Evolutionary conservation across 2,113 vertebrate genomes (phyloP), one percentile per base, ranked within the genome.

Genomic region (Protobothrops mucrosquamatus): DNA sequence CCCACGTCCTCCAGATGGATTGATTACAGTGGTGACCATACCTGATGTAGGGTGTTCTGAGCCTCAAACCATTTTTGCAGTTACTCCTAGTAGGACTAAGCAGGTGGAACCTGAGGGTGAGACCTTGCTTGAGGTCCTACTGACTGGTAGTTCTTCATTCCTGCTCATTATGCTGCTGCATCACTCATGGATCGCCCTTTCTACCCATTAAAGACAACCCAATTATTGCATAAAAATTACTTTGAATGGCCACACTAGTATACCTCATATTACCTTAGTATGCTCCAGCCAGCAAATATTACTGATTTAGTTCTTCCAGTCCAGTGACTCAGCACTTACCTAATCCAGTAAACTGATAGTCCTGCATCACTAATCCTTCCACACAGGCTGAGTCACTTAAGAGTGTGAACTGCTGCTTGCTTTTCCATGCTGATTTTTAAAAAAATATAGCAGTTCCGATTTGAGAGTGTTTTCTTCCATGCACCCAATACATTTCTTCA

Each of bases 261-360:
- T 39, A 43, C 6, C 6, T 20, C 4, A 61, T 22, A 81, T 12
- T 52, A 88, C 2, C 11, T 43, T 43, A 55, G 4, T 46, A 20
- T 59, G 15, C 39, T 85, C 69, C 90, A 34, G 0, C 48, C 92
- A n/a, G 23, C 46, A 89, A 81, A 1, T 89, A n/a, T 29, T 74
- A 57, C 8, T 54, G 20, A 43, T 4, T 7, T 55, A 0, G 88
- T 9, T 0, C 0, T 12, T 93, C 89, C 93, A 12, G 39, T 52
- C 55, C 91, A 48, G 91, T 93, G 94, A 87, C 3, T 14, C 2
- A 93, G 20, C 48, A 88, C 88, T 94, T 95, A 6, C 89, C 26
- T 43, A 39, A 24, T 59, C 54, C 34, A 89, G 20, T 39, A 57
- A 89, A 56, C 23, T 39, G 26, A 55, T 34, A 39, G 7, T 43